Conservation (phyloP, 2,113 vertebrate genomes). For the Austrofundulus limnaeus region DNA sequence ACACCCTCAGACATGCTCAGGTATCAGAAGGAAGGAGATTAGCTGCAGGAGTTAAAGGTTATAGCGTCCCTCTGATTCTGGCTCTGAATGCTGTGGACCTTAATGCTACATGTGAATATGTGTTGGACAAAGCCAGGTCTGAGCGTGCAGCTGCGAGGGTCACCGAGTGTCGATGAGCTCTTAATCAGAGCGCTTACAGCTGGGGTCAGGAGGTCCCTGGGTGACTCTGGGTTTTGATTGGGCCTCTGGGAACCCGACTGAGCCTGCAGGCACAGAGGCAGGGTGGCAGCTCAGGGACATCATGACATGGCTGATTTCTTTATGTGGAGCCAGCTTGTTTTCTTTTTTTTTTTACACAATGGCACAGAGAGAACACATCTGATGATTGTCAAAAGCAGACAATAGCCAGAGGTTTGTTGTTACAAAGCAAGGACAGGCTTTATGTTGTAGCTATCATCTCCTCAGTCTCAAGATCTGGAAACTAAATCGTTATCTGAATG, state of each 20-base stretch:
- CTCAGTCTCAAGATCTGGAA: conserved; percentile 15
- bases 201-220: conserved; percentile 67
- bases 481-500: conserved; percentile 19
- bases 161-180: conserved; percentile 67
- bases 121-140: conserved; percentile 60
- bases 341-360: conserved; percentile 1
- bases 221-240: conserved; percentile 71
- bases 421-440: conserved; percentile 57
- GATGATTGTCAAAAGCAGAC: conserved; percentile 45
- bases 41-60: conserved; percentile 66
- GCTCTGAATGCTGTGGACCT: conserved; percentile 43
- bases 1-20: conserved; percentile 28
- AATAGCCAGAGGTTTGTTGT: conserved; percentile 59
- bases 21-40: conserved; percentile 55
- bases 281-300: conserved; percentile 40
- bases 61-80: conserved; percentile 46
- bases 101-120: conserved; percentile 36
- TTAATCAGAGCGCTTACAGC: conserved; percentile 77
- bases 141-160: conserved; percentile 59
- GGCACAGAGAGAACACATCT: conserved; percentile 27
- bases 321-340: conserved; percentile 38
- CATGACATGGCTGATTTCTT: conserved; percentile 52
- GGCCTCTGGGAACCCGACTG: conserved; percentile 62
- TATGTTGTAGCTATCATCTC: conserved; percentile 32
- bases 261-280: conserved; percentile 46